A percentile compares a stretch with the other conserved stretches of the same genome.
These are phyloP conservation scores for Arctocebus calabarensis DNA, from an alignment of 2,797 vertebrate genomes.

Conservation along the genomic window DNA sequence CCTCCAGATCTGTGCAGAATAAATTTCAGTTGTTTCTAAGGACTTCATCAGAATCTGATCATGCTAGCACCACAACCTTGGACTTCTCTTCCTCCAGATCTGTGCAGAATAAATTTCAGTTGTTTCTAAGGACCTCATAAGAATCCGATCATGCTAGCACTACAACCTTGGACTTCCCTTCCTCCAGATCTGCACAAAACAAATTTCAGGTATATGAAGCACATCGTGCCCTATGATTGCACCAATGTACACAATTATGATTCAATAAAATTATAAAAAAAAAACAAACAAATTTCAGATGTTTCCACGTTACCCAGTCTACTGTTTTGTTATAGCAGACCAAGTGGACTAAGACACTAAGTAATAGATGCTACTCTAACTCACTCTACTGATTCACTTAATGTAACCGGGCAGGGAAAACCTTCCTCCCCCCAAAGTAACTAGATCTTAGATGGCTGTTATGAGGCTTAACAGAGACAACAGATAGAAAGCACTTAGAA, in stretches of 20 bases:
- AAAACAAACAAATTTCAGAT: background rate
- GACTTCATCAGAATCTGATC: background rate
- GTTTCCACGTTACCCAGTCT: background rate
- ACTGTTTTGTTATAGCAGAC: background rate
- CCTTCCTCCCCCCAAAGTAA: background rate
- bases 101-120: background rate
- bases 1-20: background rate
- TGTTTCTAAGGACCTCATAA: background rate
- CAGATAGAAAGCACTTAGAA: background rate
- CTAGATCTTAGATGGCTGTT: background rate
- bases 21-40: background rate
- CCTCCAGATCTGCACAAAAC: background rate
- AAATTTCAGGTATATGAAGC: too few relatives aligned
- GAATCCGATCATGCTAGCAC: background rate
- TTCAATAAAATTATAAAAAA: too few relatives aligned
- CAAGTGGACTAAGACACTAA: background rate
- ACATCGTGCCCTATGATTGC: too few relatives aligned
- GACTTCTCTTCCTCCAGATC: background rate
- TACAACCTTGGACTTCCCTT: too few relatives aligned
- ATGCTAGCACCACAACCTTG: background rate
- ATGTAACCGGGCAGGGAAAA: background rate
- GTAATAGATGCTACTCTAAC: background rate
- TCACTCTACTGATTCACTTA: background rate
- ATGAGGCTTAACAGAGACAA: background rate
- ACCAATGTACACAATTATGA: too few relatives aligned